Conservation (phyloP, 2,797 vertebrate species). For the Tachyglossus aculeatus region DNA sequence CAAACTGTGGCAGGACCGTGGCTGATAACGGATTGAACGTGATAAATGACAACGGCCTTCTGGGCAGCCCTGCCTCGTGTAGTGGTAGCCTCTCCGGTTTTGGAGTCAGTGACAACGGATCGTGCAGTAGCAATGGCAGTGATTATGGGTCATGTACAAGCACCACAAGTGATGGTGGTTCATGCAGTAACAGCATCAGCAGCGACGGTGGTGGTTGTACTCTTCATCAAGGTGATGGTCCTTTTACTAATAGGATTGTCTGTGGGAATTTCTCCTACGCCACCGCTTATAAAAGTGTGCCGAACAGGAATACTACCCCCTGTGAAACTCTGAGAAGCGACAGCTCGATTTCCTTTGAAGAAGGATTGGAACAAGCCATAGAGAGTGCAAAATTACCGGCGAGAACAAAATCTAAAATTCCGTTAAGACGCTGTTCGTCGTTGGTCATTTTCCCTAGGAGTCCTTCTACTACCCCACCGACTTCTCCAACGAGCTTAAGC, state of each 20-base stretch:
- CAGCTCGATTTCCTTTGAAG: conserved; percentile 82
- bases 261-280: conserved; percentile 53
- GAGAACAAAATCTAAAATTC: conserved; percentile 77
- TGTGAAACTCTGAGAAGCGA: conserved; percentile 76
- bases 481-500: conserved; percentile 81
- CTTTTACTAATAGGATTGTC: conserved; percentile 52
- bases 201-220: conserved; percentile 69
- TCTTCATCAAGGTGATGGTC: conserved; percentile 68
- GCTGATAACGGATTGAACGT: conserved; percentile 27
- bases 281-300: conserved; percentile 65
- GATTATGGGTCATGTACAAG: conserved; percentile 75
- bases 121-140: conserved; percentile 71
- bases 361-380: conserved; percentile 72
- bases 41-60: conserved; percentile 25
- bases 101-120: conserved; percentile 68
- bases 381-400: conserved; percentile 66
- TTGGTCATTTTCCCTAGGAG: conserved; percentile 93
- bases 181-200: conserved; percentile 60
- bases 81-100: conserved; percentile 50
- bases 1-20: background rate
- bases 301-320: conserved; percentile 75
- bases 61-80: conserved; percentile 33
- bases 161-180: conserved; percentile 69
- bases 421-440: conserved; percentile 91
- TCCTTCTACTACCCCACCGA: conserved; percentile 87